Percentiles rank a stretch among this genome's conserved stretches.
Evolutionary conservation across 2,113 vertebrate species (phyloP).

Genomic region (Ornithorhynchus anatinus): DNA sequence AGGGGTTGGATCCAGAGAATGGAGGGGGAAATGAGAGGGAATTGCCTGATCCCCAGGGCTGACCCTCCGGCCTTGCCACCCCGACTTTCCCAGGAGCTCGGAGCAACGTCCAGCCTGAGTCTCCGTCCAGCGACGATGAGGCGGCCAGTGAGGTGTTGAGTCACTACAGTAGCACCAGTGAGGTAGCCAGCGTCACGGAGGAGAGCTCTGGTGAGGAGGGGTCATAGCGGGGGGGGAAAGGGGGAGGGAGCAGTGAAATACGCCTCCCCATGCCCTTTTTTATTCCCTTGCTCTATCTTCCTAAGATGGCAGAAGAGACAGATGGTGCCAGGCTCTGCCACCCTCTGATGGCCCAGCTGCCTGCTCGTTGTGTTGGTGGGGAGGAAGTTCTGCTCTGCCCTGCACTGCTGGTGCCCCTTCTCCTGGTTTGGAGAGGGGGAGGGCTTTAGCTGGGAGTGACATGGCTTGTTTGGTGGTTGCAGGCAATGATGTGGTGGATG

Average conservation of each 20-base stretch:
- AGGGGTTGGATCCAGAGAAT: no score
- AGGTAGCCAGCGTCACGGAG: constrained; percentile 79
- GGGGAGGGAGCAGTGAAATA: background rate
- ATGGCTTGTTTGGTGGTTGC: constrained; percentile 3
- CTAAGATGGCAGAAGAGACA: no score
- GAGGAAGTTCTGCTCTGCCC: no score
- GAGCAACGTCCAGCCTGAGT: constrained; percentile 80
- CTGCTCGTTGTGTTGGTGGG: no score
- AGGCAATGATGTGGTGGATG: constrained; percentile 81
- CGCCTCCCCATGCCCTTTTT: background rate
- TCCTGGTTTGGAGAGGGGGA: background rate
- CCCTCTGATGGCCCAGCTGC: background rate
- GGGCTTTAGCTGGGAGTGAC: constrained; percentile 20
- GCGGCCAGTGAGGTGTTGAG: constrained; percentile 85
- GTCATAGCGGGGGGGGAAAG: background rate
- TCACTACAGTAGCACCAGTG: constrained; percentile 89
- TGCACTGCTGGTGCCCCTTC: background rate
- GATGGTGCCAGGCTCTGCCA: background rate
- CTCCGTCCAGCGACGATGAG: constrained; percentile 89
- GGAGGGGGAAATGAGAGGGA: background rate
- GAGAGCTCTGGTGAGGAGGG: constrained; percentile 77
- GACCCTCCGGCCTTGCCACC: background rate
- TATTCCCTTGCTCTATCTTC: no score
- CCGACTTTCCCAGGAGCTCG: constrained; percentile 54
- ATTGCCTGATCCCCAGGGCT: background rate